Conservation (phyloP, 2,113 vertebrate species). For the Ibidorhyncha struthersii region DNA sequence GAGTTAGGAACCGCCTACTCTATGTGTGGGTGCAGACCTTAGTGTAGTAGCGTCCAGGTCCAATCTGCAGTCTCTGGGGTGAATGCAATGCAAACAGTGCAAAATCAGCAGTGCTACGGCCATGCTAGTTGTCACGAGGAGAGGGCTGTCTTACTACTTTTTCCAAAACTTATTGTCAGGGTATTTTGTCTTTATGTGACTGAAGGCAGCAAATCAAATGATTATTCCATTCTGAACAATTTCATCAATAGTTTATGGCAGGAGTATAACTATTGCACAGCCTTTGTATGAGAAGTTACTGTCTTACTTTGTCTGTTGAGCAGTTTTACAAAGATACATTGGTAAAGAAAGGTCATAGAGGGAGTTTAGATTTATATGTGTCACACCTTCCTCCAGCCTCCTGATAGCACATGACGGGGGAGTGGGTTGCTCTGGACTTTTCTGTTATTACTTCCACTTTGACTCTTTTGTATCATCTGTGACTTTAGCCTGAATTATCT, state of each 20-base stretch:
- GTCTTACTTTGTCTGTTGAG: neutral
- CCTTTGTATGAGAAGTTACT: neutral
- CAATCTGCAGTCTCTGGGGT: neutral
- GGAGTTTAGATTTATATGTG: neutral
- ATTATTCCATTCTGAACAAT: neutral
- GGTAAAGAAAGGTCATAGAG: neutral
- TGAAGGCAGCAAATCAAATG: neutral
- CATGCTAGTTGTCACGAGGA: neutral
- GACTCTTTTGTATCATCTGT: neutral
- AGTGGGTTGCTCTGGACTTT: neutral
- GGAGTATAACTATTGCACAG: neutral
- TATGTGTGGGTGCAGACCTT: neutral
- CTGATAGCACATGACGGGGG: fast-evolving
- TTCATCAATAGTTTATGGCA: neutral
- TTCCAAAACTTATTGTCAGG: neutral
- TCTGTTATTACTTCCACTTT: neutral
- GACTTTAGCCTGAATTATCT: neutral
- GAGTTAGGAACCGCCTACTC: neutral
- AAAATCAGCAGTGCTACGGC: neutral
- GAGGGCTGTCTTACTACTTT: neutral
- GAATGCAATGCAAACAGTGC: neutral
- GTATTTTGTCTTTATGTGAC: neutral
- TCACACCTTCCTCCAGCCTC: neutral
- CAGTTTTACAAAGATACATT: neutral
- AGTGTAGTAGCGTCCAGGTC: neutral